Evolutionary conservation across 2,888 invertebrate species (phyloP).

Genomic region (Apodemia hepburni): DNA sequence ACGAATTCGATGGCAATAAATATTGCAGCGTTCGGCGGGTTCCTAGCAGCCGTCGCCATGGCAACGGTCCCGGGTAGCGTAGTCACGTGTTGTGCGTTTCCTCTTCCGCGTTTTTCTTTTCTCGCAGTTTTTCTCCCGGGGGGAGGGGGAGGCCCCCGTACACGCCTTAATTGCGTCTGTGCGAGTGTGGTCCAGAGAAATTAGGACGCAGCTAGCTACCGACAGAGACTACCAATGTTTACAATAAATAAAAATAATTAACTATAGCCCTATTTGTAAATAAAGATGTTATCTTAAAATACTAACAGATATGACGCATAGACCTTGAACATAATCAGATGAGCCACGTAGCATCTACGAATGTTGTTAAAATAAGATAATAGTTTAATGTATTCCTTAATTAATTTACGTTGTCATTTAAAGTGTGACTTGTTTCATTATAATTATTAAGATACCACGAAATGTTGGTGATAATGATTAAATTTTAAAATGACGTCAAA

Average conservation of each 20-base stretch:
- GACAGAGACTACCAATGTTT: slow-evolving; percentile 43
- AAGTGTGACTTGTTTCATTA: not conserved
- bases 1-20: slow-evolving; percentile 17
- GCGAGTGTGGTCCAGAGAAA: slow-evolving; percentile 79
- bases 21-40: slow-evolving; percentile 14
- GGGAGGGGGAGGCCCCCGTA: slow-evolving; percentile 53
- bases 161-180: slow-evolving; percentile 80
- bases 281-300: not conserved
- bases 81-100: slow-evolving; percentile 78
- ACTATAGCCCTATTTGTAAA: too few relatives aligned
- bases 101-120: slow-evolving; percentile 71
- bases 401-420: slow-evolving; percentile 4
- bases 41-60: slow-evolving; percentile 53
- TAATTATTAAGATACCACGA: too few relatives aligned
- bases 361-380: too few relatives aligned
- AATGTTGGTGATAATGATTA: not conserved
- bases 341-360: too few relatives aligned
- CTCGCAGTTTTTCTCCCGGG: slow-evolving; percentile 61
- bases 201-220: slow-evolving; percentile 61
- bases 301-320: not conserved
- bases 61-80: slow-evolving; percentile 70
- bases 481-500: not conserved
- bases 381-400: not conserved
- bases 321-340: not conserved
- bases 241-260: too few relatives aligned